Percentiles rank a stretch among this genome's conserved stretches.
phyloP scores from a whole-genome alignment of 2,888 invertebrate genomes.

The Leptinotarsa tumamoca region DNA sequence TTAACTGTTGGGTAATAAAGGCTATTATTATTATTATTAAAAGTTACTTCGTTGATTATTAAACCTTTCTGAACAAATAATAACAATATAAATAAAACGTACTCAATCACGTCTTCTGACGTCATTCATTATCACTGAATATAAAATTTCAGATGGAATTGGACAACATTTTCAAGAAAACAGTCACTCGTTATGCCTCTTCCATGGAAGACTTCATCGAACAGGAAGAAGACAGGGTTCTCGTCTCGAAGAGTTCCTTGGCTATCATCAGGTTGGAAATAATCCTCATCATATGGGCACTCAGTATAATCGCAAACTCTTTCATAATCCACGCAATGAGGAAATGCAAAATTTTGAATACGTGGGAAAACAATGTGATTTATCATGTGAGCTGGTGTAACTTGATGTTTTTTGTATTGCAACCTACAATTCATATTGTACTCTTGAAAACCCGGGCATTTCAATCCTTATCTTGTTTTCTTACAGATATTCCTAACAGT shows the following conservation, averaged over 20 bases:
- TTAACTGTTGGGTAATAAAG: no score
- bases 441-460: background rate
- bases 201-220: background rate
- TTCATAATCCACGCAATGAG: constrained; percentile 36
- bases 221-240: background rate
- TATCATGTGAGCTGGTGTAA: constrained; percentile 25
- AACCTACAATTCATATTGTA: background rate
- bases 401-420: background rate
- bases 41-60: no score
- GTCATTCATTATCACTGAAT: background rate
- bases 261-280: background rate
- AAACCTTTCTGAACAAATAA: no score
- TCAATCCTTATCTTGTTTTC: background rate
- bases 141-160: background rate
- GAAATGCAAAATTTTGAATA: constrained; percentile 37
- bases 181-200: background rate
- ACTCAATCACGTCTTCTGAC: background rate
- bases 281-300: background rate
- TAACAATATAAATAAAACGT: background rate
- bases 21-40: no score
- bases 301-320: constrained; percentile 3
- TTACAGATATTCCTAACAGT: background rate
- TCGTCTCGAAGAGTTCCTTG: background rate
- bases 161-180: background rate
- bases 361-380: constrained; percentile 37